Evolutionary conservation across 1,140 invertebrate species (phyloP).

Genomic region (Eupeodes corollae): DNA sequence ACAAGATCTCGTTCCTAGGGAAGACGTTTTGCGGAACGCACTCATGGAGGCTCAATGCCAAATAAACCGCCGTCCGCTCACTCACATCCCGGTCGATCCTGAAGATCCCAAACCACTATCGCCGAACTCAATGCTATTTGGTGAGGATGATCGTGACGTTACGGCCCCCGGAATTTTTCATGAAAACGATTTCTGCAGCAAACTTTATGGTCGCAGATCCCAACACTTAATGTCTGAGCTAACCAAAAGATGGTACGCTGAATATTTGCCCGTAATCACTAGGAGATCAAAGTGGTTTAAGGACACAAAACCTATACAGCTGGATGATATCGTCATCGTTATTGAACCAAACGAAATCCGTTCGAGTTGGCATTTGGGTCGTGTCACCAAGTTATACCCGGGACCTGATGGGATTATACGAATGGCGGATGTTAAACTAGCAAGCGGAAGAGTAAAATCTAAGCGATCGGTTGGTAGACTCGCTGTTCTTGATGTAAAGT

Average conservation of each 20-base stretch:
- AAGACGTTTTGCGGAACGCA: slow-evolving; percentile 6
- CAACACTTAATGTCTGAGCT: no score
- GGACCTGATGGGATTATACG: not conserved
- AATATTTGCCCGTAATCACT: slow-evolving; percentile 6
- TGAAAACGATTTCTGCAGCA: no score
- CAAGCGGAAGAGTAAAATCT: no score
- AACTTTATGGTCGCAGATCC: no score
- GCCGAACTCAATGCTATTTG: slow-evolving; percentile 9
- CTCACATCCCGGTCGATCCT: slow-evolving; percentile 9
- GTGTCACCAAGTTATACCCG: not conserved
- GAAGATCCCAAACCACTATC: slow-evolving; percentile 11
- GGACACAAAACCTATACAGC: not conserved
- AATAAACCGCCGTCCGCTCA: slow-evolving; percentile 13
- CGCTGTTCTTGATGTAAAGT: no score
- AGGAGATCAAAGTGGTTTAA: slow-evolving; percentile 7
- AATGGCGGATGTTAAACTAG: not conserved
- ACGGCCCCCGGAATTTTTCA: no score
- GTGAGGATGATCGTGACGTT: not conserved
- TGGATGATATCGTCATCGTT: slow-evolving; percentile 6
- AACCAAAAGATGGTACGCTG: slow-evolving; percentile 4
- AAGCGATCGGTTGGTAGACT: no score
- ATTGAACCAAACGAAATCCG: not conserved
- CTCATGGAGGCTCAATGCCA: slow-evolving; percentile 10
- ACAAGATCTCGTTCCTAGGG: not conserved
- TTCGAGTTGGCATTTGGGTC: slow-evolving; percentile 8